Evolutionary conservation across 2,113 vertebrate genomes (phyloP), one percentile per base, ranked within the genome.

Genomic region (Mobula hypostoma): DNA sequence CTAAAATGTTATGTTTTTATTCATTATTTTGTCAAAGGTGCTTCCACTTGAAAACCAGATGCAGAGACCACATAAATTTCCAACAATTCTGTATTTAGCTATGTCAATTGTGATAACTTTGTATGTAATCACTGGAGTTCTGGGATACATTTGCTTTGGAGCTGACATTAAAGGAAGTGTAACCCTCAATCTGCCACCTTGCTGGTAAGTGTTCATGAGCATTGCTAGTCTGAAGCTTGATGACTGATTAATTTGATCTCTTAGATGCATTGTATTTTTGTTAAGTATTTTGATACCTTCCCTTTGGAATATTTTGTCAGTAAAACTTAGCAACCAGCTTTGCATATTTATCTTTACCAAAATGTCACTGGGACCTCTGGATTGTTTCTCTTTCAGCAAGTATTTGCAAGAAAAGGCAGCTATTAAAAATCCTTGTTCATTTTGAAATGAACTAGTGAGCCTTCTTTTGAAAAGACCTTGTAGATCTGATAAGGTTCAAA

Each of bases 11-110:
- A n/a, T 87, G 24, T 66, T 90, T 32, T 90, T 32, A 66, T 90
- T 90, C 11, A 29, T 7, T 83, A 21, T 94, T 94, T 48, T 36
- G 7, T 95, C 24, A 66, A 94, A 99, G 99, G 97, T 99, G 32
- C 97, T 99, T 24, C 99, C 99, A 4, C 96, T 99, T 94, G 99
- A 99, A 96, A 99, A 99, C 95, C 98, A 98, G 96, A 99, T 99
- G 98, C 98, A 98, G 96, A 97, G 96, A 21, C 98, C 99, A 0
- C 95, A 95, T 94, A 97, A 96, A 1, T 99, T 99, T 95, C 95
- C 96, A 0, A 1, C 94, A 7, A 97, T 99, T 48, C 96, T 99
- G 1, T 99, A 98, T 0, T 29, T 96, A 76, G 99, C 98, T n/a
- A 99, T 99, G 98, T 95, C 92, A 61, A 97, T 98, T 4, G 96